Percentiles rank a stretch among this genome's conserved stretches.
These are phyloP conservation scores for Poecilia latipinna DNA, from an alignment of 2,113 vertebrate species.

Conservation along the genomic window DNA sequence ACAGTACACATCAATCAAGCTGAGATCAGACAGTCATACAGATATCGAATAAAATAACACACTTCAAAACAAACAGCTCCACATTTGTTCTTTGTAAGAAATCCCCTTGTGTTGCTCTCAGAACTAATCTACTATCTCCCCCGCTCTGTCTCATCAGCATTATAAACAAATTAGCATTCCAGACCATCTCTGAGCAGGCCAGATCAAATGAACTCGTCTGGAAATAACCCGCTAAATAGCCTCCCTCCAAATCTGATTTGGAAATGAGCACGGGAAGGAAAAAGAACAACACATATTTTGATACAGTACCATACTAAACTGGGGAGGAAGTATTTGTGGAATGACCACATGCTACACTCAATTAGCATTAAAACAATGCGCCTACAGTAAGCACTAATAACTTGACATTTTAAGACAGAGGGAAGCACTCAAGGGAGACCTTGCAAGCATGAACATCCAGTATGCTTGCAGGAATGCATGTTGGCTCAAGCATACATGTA, in stretches of 20 bases:
- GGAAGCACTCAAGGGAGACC: not conserved
- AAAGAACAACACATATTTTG: slow-evolving; percentile 39
- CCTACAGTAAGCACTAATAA: slow-evolving; percentile 54
- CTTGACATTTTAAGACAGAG: slow-evolving; percentile 25
- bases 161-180: slow-evolving; percentile 55
- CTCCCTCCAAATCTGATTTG: slow-evolving; percentile 61
- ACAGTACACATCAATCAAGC: not conserved
- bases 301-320: slow-evolving; percentile 54
- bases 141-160: slow-evolving; percentile 5
- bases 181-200: slow-evolving; percentile 12
- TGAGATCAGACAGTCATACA: not conserved
- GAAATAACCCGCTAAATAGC: slow-evolving; percentile 41
- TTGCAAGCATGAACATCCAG: not conserved
- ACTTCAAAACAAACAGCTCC: slow-evolving; percentile 3
- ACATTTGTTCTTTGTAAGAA: slow-evolving; percentile 17
- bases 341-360: slow-evolving; percentile 65
- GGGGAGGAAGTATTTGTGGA: slow-evolving; percentile 54
- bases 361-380: slow-evolving; percentile 74
- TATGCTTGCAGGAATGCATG: slow-evolving; percentile 5
- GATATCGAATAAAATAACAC: not conserved
- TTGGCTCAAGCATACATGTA: not conserved
- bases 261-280: slow-evolving; percentile 31
- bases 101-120: slow-evolving; percentile 10
- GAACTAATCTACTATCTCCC: slow-evolving; percentile 15
- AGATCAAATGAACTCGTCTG: slow-evolving; percentile 31